Conservation (phyloP, 2,113 vertebrate species). For the Silurus asotus region DNA sequence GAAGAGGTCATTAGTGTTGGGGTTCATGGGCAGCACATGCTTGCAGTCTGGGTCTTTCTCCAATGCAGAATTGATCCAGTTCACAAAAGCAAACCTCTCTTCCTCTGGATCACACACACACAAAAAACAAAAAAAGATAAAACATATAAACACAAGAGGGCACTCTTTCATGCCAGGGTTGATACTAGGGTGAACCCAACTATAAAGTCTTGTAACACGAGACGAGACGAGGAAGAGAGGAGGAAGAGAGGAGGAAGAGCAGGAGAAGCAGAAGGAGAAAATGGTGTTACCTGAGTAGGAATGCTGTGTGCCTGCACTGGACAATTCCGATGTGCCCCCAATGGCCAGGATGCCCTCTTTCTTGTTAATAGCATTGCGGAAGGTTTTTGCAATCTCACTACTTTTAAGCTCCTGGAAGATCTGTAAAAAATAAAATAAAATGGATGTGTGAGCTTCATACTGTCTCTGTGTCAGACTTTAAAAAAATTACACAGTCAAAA, state of each 20-base stretch:
- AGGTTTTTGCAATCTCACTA: conserved; percentile 88
- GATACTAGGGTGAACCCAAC: no score
- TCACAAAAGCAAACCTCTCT: conserved; percentile 94
- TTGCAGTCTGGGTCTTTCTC: conserved; percentile 89
- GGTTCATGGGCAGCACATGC: conserved; percentile 92
- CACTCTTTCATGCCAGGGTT: not conserved
- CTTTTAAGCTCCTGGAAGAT: conserved; percentile 91
- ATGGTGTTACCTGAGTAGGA: conserved; percentile 77
- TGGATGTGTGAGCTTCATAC: not conserved
- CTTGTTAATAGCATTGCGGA: conserved; percentile 91
- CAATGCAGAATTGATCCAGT: conserved; percentile 98
- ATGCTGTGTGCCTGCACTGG: conserved; percentile 94
- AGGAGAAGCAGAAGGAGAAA: not conserved
- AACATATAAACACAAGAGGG: not conserved
- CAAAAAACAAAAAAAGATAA: not conserved
- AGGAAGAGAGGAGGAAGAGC: no score
- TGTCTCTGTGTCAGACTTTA: not conserved
- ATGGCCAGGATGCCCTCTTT: conserved; percentile 96
- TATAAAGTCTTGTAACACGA: no score
- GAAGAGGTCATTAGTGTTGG: conserved; percentile 88
- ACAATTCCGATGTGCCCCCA: conserved; percentile 88
- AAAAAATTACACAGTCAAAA: not conserved
- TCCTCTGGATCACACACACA: conserved; percentile 79
- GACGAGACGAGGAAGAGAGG: no score
- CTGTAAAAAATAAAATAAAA: conserved; percentile 62